phyloP scores from a whole-genome alignment of 2,888 invertebrate genomes.

The Lochmaea crataegi region DNA sequence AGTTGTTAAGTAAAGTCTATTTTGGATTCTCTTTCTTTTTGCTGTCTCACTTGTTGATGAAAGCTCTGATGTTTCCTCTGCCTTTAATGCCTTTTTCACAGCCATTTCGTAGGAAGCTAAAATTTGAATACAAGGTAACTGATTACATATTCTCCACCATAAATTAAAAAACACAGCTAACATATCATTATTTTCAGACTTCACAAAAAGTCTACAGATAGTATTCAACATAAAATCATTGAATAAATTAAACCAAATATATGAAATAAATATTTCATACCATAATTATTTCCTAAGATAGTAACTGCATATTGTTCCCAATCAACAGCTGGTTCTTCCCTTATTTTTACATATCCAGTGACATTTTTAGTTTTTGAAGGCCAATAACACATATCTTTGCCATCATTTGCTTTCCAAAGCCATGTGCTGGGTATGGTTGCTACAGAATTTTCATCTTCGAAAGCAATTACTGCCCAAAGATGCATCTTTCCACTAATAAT shows the following conservation, averaged over 20 bases:
- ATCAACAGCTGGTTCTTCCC: constrained; percentile 31
- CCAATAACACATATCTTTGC: constrained; percentile 36
- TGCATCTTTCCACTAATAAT: constrained; percentile 33
- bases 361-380: constrained; percentile 36
- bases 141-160: constrained; percentile 19
- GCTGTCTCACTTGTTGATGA: constrained; percentile 30
- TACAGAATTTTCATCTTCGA: constrained; percentile 31
- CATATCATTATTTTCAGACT: constrained; percentile 28
- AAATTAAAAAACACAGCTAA: constrained; percentile 27
- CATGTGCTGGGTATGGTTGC: constrained; percentile 35
- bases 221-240: constrained; percentile 23
- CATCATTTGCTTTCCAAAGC: constrained; percentile 28
- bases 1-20: constrained; percentile 26
- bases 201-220: constrained; percentile 27
- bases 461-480: constrained; percentile 36
- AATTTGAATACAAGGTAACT: constrained; percentile 21
- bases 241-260: constrained; percentile 25
- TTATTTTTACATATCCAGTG: constrained; percentile 33
- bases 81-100: constrained; percentile 29
- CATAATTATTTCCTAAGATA: constrained; percentile 36
- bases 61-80: constrained; percentile 35
- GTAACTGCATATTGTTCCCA: constrained; percentile 34
- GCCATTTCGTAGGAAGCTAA: constrained; percentile 33
- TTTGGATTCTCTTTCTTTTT: constrained; percentile 31
- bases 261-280: constrained; percentile 26